Base-by-base conservation (phyloP, 2,113 vertebrate genomes). In the Halcyon senegalensis region DNA sequence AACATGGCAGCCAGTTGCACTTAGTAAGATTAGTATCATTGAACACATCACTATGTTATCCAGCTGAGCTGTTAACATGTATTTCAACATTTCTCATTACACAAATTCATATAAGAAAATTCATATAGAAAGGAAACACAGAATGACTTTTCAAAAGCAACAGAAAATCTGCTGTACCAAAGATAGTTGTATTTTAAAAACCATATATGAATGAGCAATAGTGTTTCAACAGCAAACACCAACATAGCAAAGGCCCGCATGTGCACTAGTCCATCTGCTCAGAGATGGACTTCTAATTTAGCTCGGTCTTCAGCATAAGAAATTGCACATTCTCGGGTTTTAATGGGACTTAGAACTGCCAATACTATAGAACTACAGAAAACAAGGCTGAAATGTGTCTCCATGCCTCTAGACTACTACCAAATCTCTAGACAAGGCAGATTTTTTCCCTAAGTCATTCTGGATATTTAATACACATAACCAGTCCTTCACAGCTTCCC, bases 221-320 rank as follows among this genome's bases (percentile, higher is more conserved):
- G 11, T 4, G 5, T 68, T 63, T 87, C 43, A 67, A 56, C 25
- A 85, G 50, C 19, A 43, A 82, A 63, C 28, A 56, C 12, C 25
- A 86, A 21, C 9, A 13, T 0, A 90, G 15, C 43, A 59, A 68
- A 43, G 2, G 31, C 8, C 33, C 1, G 0, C 5, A 58, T 30
- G 48, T 72, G 43, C 53, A 48, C 9, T 9, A 68, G 25, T 6
- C 11, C 25, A 43, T 10, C 33, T 69, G 30, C 31, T 72, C 66
- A 39, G 39, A 72, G 8, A 48, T 18, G 10, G 68, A 62, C 46
- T 83, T 86, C 18, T 37, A 53, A 48, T 74, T 86, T 41, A 50
- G 5, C 11, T 80, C 4, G 1, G 15, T 69, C 76, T 43, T 70
- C 41, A 31, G 12, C 5, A 5, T 28, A 69, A 70, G 14, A 77